Base-by-base conservation (phyloP, 1,140 invertebrate genomes). In the Battus philenor region DNA sequence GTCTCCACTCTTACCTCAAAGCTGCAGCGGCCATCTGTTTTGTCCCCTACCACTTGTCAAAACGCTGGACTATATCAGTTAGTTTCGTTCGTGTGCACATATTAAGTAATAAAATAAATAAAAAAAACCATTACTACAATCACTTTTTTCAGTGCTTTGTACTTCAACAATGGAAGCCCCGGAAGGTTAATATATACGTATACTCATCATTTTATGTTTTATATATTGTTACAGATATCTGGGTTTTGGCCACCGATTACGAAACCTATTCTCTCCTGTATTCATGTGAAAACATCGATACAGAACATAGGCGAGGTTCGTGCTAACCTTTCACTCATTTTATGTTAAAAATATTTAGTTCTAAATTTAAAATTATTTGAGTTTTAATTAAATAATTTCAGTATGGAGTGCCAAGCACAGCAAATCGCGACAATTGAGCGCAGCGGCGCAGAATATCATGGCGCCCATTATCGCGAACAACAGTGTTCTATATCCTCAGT, bases 341-440 rank as follows among this genome's bases (percentile, higher is more conserved):
- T 20, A 20, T 6, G 6, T 6, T 20, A 3, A 20, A 6, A n/a
- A n/a, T n/a, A n/a, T n/a, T n/a, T n/a, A n/a, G n/a, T n/a, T n/a
- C n/a, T 20, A 3, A 6, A 20, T 20, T 20, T 6, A 20, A 20
- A 6, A 20, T 3, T 20, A 20, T 20, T 6, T 34, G 18, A 10
- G 24, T 17, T 44, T 18, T 24, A 41, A 29, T n/a, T 34, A 1
- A 2, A 18, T 12, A 24, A 11, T 55, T 55, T 9, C 52, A 84
- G 80, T 84, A 43, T 81, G 80, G 77, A 84, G 80, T 36, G 72
- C 72, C 1, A 77, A 78, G 27, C 67, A 76, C 50, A 80, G 75
- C 46, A 73, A 64, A 34, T 18, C 55, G 1, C 59, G 62, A 1
- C 8, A 18, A 3, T 47, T 81, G 30, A 47, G 61, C 0, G 13